These are phyloP conservation scores for Lethrus apterus DNA, from an alignment of 1,140 invertebrate species.

Conservation along the genomic window DNA sequence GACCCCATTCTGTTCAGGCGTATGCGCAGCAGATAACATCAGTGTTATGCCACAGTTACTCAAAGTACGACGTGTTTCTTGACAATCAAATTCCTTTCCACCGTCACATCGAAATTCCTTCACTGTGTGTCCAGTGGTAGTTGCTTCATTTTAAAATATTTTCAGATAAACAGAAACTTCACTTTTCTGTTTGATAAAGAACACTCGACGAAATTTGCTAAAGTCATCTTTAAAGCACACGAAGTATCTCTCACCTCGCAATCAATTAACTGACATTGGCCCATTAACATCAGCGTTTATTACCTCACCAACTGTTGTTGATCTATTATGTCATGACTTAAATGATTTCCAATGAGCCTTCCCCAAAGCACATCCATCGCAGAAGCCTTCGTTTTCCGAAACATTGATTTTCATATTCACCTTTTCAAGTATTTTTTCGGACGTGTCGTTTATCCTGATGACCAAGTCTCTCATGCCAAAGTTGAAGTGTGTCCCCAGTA, in stretches of 20 bases:
- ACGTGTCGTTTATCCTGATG: constrained; percentile 41
- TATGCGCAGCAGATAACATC: constrained; percentile 24
- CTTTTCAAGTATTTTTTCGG: too few relatives aligned
- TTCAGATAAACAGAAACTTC: constrained; percentile 25
- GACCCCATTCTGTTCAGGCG: constrained; percentile 35
- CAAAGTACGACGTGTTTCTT: not conserved
- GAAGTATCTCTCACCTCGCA: constrained; percentile 34
- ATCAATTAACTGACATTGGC: constrained; percentile 37
- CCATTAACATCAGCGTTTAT: constrained; percentile 44
- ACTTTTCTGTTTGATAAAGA: constrained; percentile 32
- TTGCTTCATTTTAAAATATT: constrained; percentile 23
- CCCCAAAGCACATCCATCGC: constrained; percentile 38
- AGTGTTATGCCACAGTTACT: not conserved
- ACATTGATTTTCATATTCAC: too few relatives aligned
- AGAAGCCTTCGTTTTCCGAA: constrained; percentile 24
- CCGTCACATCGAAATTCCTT: constrained; percentile 24
- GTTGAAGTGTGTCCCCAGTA: constrained; percentile 19
- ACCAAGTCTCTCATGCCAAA: constrained; percentile 39
- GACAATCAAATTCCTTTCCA: not conserved
- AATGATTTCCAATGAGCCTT: constrained; percentile 37
- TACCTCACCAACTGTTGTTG: constrained; percentile 32
- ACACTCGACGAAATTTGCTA: constrained; percentile 30
- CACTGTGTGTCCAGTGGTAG: constrained; percentile 20
- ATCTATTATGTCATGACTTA: constrained; percentile 21
- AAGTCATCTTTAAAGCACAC: constrained; percentile 39